phyloP scores from a whole-genome alignment of 2,797 vertebrate genomes.

The Sebastes steindachneri region DNA sequence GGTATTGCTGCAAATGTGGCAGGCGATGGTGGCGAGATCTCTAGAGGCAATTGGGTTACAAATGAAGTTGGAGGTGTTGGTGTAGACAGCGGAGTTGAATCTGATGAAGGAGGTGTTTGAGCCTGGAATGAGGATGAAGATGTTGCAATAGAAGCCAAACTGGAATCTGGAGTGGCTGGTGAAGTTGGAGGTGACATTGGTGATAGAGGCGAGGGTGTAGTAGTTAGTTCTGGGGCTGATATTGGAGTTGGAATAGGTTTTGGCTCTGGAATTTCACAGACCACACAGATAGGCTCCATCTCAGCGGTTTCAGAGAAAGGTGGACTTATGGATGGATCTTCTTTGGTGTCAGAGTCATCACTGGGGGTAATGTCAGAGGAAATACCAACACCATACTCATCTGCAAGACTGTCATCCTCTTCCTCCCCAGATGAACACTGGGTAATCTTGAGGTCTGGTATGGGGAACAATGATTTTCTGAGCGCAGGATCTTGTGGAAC shows the following conservation, averaged over 20 bases:
- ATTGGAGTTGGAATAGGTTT: slow-evolving; percentile 77
- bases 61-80: slow-evolving; percentile 69
- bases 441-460: slow-evolving; percentile 98
- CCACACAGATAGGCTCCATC: slow-evolving; percentile 74
- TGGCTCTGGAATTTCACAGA: slow-evolving; percentile 81
- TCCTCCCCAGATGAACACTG: slow-evolving; percentile 96
- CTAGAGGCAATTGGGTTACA: slow-evolving; percentile 48
- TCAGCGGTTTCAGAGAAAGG: slow-evolving; percentile 66
- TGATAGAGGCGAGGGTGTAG: slow-evolving; percentile 76
- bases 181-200: slow-evolving; percentile 74
- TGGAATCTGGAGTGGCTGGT: slow-evolving; percentile 77
- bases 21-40: slow-evolving; percentile 27
- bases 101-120: slow-evolving; percentile 77
- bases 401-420: slow-evolving; percentile 90
- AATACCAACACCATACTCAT: slow-evolving; percentile 82
- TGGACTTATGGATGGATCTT: slow-evolving; percentile 59
- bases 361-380: slow-evolving; percentile 79
- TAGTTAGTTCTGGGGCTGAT: slow-evolving; percentile 74
- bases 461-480: slow-evolving; percentile 89
- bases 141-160: slow-evolving; percentile 76
- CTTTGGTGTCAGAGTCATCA: slow-evolving; percentile 78
- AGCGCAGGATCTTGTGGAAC: slow-evolving; percentile 83
- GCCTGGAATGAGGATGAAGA: slow-evolving; percentile 73
- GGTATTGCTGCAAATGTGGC: slow-evolving; percentile 16
- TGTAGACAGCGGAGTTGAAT: slow-evolving; percentile 76